Evolutionary conservation across 2,113 vertebrate species (phyloP), one percentile per base, ranked within the genome.

Genomic region (Bos indicus): DNA sequence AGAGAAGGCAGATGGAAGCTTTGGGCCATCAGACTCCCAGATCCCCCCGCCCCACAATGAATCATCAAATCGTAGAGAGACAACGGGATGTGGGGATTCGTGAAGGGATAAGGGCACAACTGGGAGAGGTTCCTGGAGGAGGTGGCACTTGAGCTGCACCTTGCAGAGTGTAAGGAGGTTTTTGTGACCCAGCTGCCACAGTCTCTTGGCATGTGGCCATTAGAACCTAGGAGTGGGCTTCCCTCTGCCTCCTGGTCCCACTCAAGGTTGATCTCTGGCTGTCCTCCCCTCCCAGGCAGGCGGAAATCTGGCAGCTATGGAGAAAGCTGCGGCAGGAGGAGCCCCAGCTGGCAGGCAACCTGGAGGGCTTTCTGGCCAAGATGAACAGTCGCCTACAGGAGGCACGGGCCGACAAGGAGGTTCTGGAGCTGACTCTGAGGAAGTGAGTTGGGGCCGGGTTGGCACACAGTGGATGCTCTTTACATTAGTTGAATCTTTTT

Each of bases 301-400:
- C 48, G 3, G 98, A 99, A 97, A 94, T 99, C 83, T 99, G 99
- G 99, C 98, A 98, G 92, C 98, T 99, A 2, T 99, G 99, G 99
- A n/a, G 91, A 81, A 98, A 98, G 57, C 98, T 99, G 56, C 92
- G 96, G 56, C 97, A 98, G 54, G 98, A 99, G 0, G 99, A 99
- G 33, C 99, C 99, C 2, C 97, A 98, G 48, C 97, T 99, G 93
- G 96, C 98, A 4, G 98, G 96, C 60, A 98, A 98, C 96, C 96
- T 99, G 97, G 98, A 99, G 95, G 98, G 88, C 3, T 99, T 99
- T 48, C 95, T 99, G 97, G 98, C 98, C 94, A 98, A 98, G 97
- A 98, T 99, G 98, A 99, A 88, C 43, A 77, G 96, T 10, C 98
- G 88, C 71, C 98, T 99, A 92, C 98, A 97, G 90, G 98, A 99